Evolutionary conservation across 2,888 invertebrate genomes (phyloP), one percentile per base, ranked within the genome.

Genomic region (Macropis europaea): DNA sequence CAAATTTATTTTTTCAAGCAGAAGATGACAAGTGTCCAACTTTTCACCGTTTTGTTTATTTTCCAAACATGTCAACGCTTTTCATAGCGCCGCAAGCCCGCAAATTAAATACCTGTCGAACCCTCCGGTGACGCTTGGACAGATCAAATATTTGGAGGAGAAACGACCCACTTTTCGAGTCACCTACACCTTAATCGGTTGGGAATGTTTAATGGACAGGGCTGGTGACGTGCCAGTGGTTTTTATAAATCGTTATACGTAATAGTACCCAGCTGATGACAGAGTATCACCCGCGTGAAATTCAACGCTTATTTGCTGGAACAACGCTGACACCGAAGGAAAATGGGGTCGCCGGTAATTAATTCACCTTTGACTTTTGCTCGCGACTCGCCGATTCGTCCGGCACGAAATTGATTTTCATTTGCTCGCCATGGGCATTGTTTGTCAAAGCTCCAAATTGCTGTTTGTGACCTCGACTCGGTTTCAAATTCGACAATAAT

Each of bases 361-460:
- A 79, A 79, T 68, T 76, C 70, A 79, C 67, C 73, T 70, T 64
- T 79, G 79, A 79, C 79, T 79, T 73, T 79, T 75, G 48, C 72
- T 42, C 50, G 3, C 45, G 54, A 56, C 32, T 53, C 57, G 40
- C n/a, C 50, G 56, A 73, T 75, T 62, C 57, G 40, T 48, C 32
- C 26, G 47, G 52, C 48, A 40, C 26, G 40, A 63, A 56, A 66
- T 53, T 66, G 73, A 54, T 67, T 74, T 67, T 74, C 63, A 60
- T 70, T 56, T 47, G 9, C 34, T 28, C n/a, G 22, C 24, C 5
- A 28, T n/a, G 3, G 15, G 40, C 43, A 24, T 48, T 60, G 63
- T 64, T 77, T 42, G 19, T 19, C 34, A 28, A 17, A 7, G 34
- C 22, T 5, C 9, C 38, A 32, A 47, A 42, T 74, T 63, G 22